These are phyloP conservation scores for Drosophila paranaensis DNA, from an alignment of 2,888 invertebrate species.

Conservation along the genomic window DNA sequence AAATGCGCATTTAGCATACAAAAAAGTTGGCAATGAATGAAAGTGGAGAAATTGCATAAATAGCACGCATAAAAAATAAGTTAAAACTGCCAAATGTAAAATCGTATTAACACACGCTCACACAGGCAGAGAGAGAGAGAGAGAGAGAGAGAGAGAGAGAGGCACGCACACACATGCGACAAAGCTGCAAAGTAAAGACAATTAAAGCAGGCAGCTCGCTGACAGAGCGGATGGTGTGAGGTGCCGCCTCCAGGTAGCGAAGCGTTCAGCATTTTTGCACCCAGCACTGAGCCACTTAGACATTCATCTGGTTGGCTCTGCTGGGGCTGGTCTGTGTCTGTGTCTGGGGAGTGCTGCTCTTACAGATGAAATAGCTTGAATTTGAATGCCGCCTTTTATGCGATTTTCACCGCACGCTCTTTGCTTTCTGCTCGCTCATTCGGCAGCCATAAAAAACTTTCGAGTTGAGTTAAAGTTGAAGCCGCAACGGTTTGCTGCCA, in stretches of 20 bases:
- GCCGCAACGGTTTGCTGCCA: constrained; percentile 40
- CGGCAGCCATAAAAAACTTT: constrained; percentile 62
- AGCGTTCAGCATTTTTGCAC: constrained; percentile 36
- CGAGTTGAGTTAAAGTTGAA: constrained; percentile 56
- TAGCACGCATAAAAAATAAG: constrained; percentile 64
- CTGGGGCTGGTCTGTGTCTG: not conserved
- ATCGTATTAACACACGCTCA: constrained; percentile 54
- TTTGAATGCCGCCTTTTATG: constrained; percentile 70
- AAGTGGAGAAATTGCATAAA: constrained; percentile 74
- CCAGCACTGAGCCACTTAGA: constrained; percentile 6
- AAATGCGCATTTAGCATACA: constrained; percentile 58
- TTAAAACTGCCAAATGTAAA: constrained; percentile 64
- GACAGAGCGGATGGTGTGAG: not conserved
- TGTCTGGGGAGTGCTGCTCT: constrained; percentile 24
- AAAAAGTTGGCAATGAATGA: constrained; percentile 60
- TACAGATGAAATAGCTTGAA: constrained; percentile 63
- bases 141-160: not conserved
- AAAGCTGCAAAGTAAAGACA: constrained; percentile 46
- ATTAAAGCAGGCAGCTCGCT: constrained; percentile 48
- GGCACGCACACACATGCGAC: constrained; percentile 21
- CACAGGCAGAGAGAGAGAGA: constrained; percentile 9
- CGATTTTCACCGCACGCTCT: constrained; percentile 16
- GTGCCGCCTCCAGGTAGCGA: constrained; percentile 26
- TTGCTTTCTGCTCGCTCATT: constrained; percentile 37
- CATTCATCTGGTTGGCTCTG: not conserved